Base-by-base conservation (phyloP, 2,113 vertebrate genomes). In the Microcebus ravelobensis region DNA sequence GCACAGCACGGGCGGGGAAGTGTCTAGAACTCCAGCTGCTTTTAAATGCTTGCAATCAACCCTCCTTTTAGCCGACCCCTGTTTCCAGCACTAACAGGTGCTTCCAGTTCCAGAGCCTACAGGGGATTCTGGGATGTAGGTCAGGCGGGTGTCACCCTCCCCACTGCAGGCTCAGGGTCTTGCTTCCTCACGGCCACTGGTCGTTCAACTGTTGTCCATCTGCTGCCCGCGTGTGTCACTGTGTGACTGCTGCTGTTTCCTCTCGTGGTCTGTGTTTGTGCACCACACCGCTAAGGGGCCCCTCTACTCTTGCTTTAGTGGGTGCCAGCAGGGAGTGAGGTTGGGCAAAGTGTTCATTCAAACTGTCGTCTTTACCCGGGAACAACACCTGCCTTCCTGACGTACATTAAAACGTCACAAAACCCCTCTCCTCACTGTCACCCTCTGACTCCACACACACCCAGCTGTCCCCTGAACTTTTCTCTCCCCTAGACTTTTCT, bases 1-100 rank as follows among this genome's bases (percentile, higher is more conserved):
- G 34, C 9, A 11, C 36, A n/a, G 42, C 1, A 0, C 4, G 1
- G 17, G n/a, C 0, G 5, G 7, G 8, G 3, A 23, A 3, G 48
- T 42, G 48, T 36, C 70, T 34, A 42, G 71, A 45, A 73, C 31
- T n/a, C 36, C 27, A 68, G 1, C 57, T 17, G 29, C 70, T 77
- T 63, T 14, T 45, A 25, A 25, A 12, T 23, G 59, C 61, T 59
- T 80, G 39, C 50, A 20, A 2, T 1, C 45, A 21, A 11, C 45
- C 27, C 15, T 73, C 52, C 34, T 76, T 14, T 45, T 4, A 20
- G 61, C n/a, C 0, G 1, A 27, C 5, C 12, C 61, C 23, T 36
- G 3, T 82, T 74, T 67, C 52, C 80, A 52, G 34, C 6, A 21
- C 3, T 1, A 23, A 21, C 79, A 5, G 55, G 36, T 27, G 5